Evolutionary conservation across 2,113 vertebrate genomes (phyloP).

Genomic region (Triplophysa dalaica): DNA sequence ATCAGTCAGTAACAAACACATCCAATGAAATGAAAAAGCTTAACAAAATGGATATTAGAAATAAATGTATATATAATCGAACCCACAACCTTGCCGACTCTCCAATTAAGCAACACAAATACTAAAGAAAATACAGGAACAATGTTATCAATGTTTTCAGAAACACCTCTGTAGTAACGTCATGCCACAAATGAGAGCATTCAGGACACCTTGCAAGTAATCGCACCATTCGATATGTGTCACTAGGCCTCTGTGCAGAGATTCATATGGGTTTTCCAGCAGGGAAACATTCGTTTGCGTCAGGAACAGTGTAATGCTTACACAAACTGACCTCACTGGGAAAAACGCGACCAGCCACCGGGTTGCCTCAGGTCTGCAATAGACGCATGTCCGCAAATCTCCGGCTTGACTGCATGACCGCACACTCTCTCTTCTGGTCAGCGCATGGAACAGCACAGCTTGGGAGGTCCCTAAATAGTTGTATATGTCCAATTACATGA

Average conservation of each 20-base stretch:
- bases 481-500: constrained; percentile 68
- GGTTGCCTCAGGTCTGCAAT: constrained; percentile 31
- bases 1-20: too few species aligned
- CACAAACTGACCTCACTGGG: constrained; percentile 54
- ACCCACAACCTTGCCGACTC: not conserved
- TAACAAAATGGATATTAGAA: too few species aligned
- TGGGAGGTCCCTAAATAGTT: constrained; percentile 61
- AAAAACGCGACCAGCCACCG: constrained; percentile 49
- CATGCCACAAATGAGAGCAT: not conserved
- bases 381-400: constrained; percentile 31
- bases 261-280: constrained; percentile 60
- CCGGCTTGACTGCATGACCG: constrained; percentile 42
- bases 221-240: constrained; percentile 68
- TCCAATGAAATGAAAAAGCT: too few species aligned
- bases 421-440: constrained; percentile 57
- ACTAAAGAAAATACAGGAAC: not conserved
- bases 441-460: constrained; percentile 63
- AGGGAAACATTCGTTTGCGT: constrained; percentile 64
- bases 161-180: not conserved
- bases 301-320: constrained; percentile 40
- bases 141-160: not conserved
- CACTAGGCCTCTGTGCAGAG: constrained; percentile 58
- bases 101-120: not conserved
- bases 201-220: constrained; percentile 53
- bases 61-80: not conserved